Conservation (phyloP, 2,113 vertebrate species). For the Clarias magur region DNA sequence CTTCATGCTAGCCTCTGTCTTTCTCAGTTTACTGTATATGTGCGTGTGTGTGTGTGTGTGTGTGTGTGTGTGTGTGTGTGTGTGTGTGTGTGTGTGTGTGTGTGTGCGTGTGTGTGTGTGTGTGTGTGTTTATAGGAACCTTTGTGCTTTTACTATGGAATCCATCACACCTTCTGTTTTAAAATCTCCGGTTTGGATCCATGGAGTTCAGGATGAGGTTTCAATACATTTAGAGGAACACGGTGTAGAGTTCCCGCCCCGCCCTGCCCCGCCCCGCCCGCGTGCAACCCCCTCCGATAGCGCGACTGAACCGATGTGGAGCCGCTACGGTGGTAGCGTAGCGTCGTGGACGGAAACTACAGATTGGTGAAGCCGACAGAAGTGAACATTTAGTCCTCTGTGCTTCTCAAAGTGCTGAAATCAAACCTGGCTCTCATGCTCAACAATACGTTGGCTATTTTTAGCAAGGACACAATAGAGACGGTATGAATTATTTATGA, state of each 20-base stretch:
- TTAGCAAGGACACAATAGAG: constrained; percentile 65
- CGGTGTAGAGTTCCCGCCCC: constrained; percentile 25
- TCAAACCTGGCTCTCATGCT: constrained; percentile 58
- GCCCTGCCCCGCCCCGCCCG: neutral
- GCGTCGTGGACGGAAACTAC: neutral
- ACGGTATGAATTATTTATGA: constrained; percentile 72
- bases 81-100: constrained; percentile 28
- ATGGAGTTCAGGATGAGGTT: constrained; percentile 21
- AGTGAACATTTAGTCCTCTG: constrained; percentile 50
- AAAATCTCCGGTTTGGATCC: constrained; percentile 34
- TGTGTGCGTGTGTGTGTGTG: constrained; percentile 38
- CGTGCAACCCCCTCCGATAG: neutral
- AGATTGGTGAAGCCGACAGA: constrained; percentile 43
- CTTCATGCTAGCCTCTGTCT: constrained; percentile 17
- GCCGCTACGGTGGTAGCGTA: neutral
- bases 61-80: too few species aligned
- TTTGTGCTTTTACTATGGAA: neutral
- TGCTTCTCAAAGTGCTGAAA: constrained; percentile 51
- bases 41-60: constrained; percentile 1
- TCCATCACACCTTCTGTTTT: constrained; percentile 21
- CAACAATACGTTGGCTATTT: constrained; percentile 65
- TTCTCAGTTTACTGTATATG: too few species aligned
- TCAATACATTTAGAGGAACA: constrained; percentile 11
- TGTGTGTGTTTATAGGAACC: neutral
- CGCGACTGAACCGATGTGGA: neutral